Base-by-base conservation (phyloP, 92 coral and sea anemone species). In the Muricea muricata region DNA sequence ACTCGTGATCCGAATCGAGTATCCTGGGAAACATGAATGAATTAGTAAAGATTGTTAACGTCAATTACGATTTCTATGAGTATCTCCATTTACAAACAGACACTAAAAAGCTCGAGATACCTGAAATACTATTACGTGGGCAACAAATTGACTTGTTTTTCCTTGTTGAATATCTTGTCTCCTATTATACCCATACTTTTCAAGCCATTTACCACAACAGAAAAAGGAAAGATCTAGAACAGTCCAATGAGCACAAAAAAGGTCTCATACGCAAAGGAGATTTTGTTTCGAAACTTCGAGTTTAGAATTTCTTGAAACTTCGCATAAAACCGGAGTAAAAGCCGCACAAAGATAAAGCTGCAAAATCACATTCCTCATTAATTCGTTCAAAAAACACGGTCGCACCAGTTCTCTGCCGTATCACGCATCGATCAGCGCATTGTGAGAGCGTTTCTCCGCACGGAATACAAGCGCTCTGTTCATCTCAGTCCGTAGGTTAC, bases 391-490 rank as follows among this genome's bases (percentile, higher is more conserved):
- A 78, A 54, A 23, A 17, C 69, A 78, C 83, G 81, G 66, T 75
- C 65, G 66, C 48, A 34, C 81, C 81, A 75, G 46, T 46, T 66
- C 34, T 28, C 42, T 75, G 42, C 66, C 81, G 66, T 66, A 75
- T 75, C 66, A 75, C 81, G 52, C 81, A 47, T 75, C 79, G 81
- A 75, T 75, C 81, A 75, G 81, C 81, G 81, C 65, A 23, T 21
- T 46, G 29, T 20, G 33, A 46, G 39, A 20, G 63, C 81, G 65
- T 75, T 75, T 56, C 81, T 6, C 26, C 78, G 60, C 60, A 23
- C 26, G 60, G 23, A 4, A 52, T 52, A 52, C 20, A 52, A 52
- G 60, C 60, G 60, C 60, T 25, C 60, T 52, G 60, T n/a, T n/a
- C n/a, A n/a, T n/a, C n/a, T n/a, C n/a, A n/a, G n/a, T n/a, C n/a